phyloP scores from a whole-genome alignment of 1,140 invertebrate species.

The Octopus bimaculoides region DNA sequence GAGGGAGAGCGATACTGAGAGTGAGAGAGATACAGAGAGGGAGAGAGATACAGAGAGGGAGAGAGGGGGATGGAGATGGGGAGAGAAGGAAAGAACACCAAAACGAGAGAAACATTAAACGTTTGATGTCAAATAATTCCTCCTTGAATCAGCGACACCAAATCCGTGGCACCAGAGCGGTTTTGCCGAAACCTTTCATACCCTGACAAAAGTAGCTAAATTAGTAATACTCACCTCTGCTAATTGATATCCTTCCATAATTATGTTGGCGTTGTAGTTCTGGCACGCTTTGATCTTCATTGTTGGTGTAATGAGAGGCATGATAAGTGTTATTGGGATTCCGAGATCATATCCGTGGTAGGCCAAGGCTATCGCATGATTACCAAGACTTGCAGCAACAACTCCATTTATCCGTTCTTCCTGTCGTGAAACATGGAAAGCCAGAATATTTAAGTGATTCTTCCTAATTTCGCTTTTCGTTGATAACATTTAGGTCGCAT shows the following conservation, averaged over 20 bases:
- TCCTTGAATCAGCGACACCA: no score
- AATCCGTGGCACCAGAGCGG: background rate
- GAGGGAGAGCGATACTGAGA: no score
- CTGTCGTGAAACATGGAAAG: slow-evolving; percentile 34
- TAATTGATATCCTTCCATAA: slow-evolving; percentile 82
- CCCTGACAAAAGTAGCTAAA: background rate
- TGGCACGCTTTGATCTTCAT: slow-evolving; percentile 90
- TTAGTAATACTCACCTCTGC: slow-evolving; percentile 62
- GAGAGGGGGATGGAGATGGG: no score
- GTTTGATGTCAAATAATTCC: no score
- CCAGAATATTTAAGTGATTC: no score
- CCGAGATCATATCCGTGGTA: slow-evolving; percentile 81
- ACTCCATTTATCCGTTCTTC: slow-evolving; percentile 76
- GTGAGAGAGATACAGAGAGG: no score
- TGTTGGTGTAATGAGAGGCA: slow-evolving; percentile 72
- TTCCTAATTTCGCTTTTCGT: background rate
- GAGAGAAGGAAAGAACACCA: no score
- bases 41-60: no score
- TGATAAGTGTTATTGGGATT: slow-evolving; percentile 87
- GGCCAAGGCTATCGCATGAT: slow-evolving; percentile 83
- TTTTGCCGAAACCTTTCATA: background rate
- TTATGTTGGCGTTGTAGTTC: slow-evolving; percentile 80
- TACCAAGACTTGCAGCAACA: slow-evolving; percentile 88
- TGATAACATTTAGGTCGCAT: background rate
- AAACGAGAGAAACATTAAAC: background rate